A percentile compares a stretch with the other conserved stretches of the same genome.
Conservation (phyloP, 2,888 invertebrate species). For the Priocnemis perturbator region DNA sequence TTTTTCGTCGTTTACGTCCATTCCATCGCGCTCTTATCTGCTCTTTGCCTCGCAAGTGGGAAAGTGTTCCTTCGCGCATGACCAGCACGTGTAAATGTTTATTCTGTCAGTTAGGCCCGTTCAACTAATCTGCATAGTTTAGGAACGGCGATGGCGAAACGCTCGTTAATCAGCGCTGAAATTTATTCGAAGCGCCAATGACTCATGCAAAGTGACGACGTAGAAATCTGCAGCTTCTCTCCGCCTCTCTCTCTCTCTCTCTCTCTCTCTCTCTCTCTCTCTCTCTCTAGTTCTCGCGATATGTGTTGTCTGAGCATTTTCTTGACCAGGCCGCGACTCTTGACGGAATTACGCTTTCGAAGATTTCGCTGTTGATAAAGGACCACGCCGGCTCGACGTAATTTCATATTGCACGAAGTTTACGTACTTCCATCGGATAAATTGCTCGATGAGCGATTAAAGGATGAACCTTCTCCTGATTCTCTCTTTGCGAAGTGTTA, state of each 20-base stretch:
- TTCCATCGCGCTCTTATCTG: background rate
- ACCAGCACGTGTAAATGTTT: slow-evolving; percentile 35
- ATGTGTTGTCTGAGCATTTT: background rate
- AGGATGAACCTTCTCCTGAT: too few species aligned
- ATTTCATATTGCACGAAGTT: too few species aligned
- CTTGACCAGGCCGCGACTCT: too few species aligned
- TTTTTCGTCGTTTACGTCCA: background rate
- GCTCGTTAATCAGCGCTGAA: slow-evolving; percentile 25
- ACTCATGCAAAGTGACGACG: slow-evolving; percentile 19
- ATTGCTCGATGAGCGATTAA: too few species aligned
- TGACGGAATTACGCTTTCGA: too few species aligned
- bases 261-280: background rate
- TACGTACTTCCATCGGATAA: too few species aligned
- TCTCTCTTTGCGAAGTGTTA: too few species aligned
- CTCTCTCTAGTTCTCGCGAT: too few species aligned
- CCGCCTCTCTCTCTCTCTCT: background rate
- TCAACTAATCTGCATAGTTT: slow-evolving; percentile 27
- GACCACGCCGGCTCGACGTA: too few species aligned
- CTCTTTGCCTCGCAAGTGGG: background rate
- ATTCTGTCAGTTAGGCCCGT: slow-evolving; percentile 26
- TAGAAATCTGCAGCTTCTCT: slow-evolving; percentile 7
- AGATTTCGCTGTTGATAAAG: too few species aligned
- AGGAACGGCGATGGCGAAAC: slow-evolving; percentile 15
- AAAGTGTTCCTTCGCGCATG: slow-evolving; percentile 33
- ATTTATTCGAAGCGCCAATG: slow-evolving; percentile 23